Percentiles rank a stretch among this genome's conserved stretches.
phyloP scores from a whole-genome alignment of 2,888 invertebrate species.

The Trachelus troglodyta region DNA sequence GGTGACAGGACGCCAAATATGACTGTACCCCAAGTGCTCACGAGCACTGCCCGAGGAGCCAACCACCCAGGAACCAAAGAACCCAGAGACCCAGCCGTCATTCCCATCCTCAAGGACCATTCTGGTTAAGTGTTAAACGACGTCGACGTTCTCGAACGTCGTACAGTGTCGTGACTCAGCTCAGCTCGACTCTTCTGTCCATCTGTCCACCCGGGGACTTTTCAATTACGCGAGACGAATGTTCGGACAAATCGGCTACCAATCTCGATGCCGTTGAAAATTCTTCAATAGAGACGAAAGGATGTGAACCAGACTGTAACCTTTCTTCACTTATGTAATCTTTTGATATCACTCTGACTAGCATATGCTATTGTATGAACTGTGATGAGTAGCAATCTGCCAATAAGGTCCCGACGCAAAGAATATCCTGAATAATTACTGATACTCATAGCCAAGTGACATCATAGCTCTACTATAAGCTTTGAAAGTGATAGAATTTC shows the following conservation, averaged over 20 bases:
- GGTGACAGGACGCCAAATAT: background rate
- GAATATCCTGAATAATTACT: background rate
- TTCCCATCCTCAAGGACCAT: background rate
- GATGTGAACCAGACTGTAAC: background rate
- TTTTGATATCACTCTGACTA: too few relatives aligned
- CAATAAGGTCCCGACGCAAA: background rate
- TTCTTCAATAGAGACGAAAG: background rate
- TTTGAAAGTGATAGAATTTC: background rate
- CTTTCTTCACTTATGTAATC: background rate
- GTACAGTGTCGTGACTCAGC: background rate
- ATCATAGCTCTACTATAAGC: background rate
- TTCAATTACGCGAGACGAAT: conserved; percentile 23
- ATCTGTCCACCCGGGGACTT: conserved; percentile 9
- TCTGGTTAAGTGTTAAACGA: background rate
- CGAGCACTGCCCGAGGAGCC: background rate
- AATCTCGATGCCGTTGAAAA: conserved; percentile 8
- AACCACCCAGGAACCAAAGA: background rate
- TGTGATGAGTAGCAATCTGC: background rate
- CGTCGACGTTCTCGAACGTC: background rate
- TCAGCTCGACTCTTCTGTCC: background rate
- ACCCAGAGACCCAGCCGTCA: background rate
- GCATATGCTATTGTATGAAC: too few relatives aligned
- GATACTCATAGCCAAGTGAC: background rate
- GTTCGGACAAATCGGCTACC: conserved; percentile 17
- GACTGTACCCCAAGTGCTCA: background rate